These are phyloP conservation scores for Amblyopsis hoosieri DNA, from an alignment of 2,797 vertebrate genomes.

Conservation along the genomic window DNA sequence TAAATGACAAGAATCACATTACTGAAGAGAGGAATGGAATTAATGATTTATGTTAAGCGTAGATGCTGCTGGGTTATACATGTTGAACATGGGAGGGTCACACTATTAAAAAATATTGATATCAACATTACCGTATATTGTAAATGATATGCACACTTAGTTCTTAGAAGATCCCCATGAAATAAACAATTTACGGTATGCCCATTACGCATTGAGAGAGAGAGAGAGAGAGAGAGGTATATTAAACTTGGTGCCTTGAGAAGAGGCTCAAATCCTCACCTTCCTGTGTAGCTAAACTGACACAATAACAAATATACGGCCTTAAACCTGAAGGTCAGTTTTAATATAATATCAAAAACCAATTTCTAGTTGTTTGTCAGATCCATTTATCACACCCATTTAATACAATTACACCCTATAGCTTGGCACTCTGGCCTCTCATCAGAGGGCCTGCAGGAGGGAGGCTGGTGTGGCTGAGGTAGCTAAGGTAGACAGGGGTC, in stretches of 20 bases:
- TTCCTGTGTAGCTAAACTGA: slow-evolving; percentile 58
- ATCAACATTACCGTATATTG: no score
- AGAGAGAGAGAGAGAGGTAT: slow-evolving; percentile 25
- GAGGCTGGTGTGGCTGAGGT: neutral
- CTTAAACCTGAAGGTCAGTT: slow-evolving; percentile 85
- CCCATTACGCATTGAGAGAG: neutral
- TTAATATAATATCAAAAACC: slow-evolving; percentile 86
- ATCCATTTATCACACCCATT: slow-evolving; percentile 85
- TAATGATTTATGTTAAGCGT: neutral
- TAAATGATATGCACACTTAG: no score
- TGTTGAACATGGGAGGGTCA: no score
- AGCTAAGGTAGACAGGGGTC: no score
- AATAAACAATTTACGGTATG: no score
- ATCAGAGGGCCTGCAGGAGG: slow-evolving; percentile 20
- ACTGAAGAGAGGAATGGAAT: neutral
- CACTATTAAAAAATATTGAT: no score
- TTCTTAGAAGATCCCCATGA: no score
- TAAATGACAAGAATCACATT: neutral
- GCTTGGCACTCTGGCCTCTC: slow-evolving; percentile 57
- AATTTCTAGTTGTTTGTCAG: slow-evolving; percentile 87
- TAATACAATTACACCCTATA: slow-evolving; percentile 82
- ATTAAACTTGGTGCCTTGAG: slow-evolving; percentile 32
- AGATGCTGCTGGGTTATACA: no score
- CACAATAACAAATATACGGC: slow-evolving; percentile 79
- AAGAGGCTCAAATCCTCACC: slow-evolving; percentile 36